Evolutionary conservation across 2,797 vertebrate genomes (phyloP).

Genomic region (Enteromius trimaculatus): DNA sequence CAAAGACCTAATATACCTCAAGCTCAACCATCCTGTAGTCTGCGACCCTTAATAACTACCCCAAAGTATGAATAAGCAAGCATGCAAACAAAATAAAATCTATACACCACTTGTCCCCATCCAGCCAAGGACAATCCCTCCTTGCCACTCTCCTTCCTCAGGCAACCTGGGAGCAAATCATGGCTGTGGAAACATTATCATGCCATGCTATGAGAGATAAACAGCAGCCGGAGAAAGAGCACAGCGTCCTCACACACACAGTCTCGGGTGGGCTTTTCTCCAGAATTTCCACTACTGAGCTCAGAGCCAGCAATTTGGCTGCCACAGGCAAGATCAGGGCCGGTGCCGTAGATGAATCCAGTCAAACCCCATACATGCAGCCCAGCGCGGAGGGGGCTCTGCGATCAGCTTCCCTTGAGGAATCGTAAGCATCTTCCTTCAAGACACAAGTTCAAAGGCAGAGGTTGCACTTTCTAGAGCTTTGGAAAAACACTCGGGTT

Average conservation of each 20-base stretch:
- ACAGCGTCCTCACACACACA: slow-evolving; percentile 24
- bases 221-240: slow-evolving; percentile 31
- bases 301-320: slow-evolving; percentile 30
- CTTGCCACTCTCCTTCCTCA: slow-evolving; percentile 24
- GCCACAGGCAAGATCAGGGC: slow-evolving; percentile 43
- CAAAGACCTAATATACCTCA: neutral
- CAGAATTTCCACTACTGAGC: slow-evolving; percentile 46
- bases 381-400: slow-evolving; percentile 10
- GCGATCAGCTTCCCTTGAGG: slow-evolving; percentile 47
- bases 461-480: slow-evolving; percentile 33
- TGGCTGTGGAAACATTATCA: slow-evolving; percentile 25
- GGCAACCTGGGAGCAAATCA: slow-evolving; percentile 40
- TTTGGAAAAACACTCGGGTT: slow-evolving; percentile 37
- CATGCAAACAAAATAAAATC: slow-evolving; percentile 24
- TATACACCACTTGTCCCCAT: slow-evolving; percentile 27
- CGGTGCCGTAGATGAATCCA: slow-evolving; percentile 32
- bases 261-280: slow-evolving; percentile 51
- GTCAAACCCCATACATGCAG: slow-evolving; percentile 34
- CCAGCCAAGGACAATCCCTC: slow-evolving; percentile 25
- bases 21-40: neutral
- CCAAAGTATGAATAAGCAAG: slow-evolving; percentile 18
- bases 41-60: neutral
- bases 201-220: slow-evolving; percentile 43
- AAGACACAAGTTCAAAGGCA: slow-evolving; percentile 27
- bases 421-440: slow-evolving; percentile 1